Evolutionary conservation across 2,113 vertebrate species (phyloP), one percentile per base, ranked within the genome.

Genomic region (Leptodactylus fuscus): DNA sequence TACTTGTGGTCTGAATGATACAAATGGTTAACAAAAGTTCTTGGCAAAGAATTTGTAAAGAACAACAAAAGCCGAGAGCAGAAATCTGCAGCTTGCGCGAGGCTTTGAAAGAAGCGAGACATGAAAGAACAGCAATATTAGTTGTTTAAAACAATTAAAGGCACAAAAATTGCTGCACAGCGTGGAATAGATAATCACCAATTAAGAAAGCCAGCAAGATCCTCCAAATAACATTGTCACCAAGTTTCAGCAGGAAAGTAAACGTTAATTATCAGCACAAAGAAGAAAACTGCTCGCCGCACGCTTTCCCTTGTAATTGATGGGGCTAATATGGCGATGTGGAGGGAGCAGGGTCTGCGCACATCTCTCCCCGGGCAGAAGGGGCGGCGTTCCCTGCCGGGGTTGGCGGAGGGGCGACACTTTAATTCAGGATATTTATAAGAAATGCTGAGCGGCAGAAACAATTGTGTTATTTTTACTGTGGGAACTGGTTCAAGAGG

Each of bases 131-230:
- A 67, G 46, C 4, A 48, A 80, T 70, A 85, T 85, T 85, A 71
- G 41, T 67, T 77, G 67, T 87, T 75, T 87, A 82, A 79, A 82
- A 82, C 69, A 81, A 87, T 69, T 82, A 87, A 82, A 81, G 7
- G n/a, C 80, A 76, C 81, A 75, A 53, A 87, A 87, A 75, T 81
- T 82, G 78, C 80, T 49, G 85, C 69, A 81, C 78, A 82, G 85
- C 41, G 32, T 67, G 65, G 85, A 87, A 81, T 38, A 75, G 71
- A 81, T 81, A 82, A 75, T 81, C 78, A 82, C 78, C 80, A 82
- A 81, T 87, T 87, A 87, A 76, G 71, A 46, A 78, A 87, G 70
- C 79, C 78, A 82, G 78, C 78, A 41, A 82, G 69, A 87, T 49
- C 49, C 85, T 32, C 71, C 20, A 65, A 82, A 87, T 87, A 82